Conservation (phyloP, 1,140 invertebrate genomes). For the Charaxes varanes region DNA sequence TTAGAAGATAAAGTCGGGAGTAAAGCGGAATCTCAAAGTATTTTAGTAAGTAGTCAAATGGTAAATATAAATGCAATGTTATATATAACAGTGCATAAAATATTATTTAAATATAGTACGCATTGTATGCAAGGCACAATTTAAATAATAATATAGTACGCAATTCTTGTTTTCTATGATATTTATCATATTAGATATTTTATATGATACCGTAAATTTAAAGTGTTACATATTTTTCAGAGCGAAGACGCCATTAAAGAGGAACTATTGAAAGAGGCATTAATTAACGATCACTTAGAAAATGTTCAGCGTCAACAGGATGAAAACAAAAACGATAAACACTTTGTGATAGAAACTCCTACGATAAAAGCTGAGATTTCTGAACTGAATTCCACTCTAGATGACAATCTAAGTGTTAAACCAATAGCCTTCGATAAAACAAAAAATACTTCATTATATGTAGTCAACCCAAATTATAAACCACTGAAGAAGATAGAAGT, state of each 20-base stretch:
- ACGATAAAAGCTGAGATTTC: slow-evolving; percentile 1
- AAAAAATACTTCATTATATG: slow-evolving; percentile 36
- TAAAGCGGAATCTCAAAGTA: slow-evolving; percentile 31
- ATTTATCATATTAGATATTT: too few species aligned
- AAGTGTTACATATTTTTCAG: slow-evolving; percentile 35
- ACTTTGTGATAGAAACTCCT: slow-evolving; percentile 4
- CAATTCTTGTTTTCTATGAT: too few species aligned
- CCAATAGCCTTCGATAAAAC: slow-evolving; percentile 35
- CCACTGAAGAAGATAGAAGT: slow-evolving; percentile 60
- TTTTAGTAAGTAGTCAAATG: slow-evolving; percentile 39
- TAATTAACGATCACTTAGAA: slow-evolving; percentile 36
- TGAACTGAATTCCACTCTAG: not conserved
- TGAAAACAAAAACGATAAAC: slow-evolving; percentile 1
- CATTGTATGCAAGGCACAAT: too few species aligned
- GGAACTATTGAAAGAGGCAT: slow-evolving; percentile 43
- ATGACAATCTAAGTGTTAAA: slow-evolving; percentile 34
- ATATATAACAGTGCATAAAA: too few species aligned
- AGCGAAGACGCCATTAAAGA: slow-evolving; percentile 49
- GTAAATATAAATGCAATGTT: too few species aligned
- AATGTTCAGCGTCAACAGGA: slow-evolving; percentile 22
- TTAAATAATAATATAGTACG: too few species aligned
- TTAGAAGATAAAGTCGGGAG: slow-evolving; percentile 17
- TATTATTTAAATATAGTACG: too few species aligned
- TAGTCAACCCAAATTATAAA: slow-evolving; percentile 55
- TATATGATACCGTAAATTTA: too few species aligned